These are phyloP conservation scores for Caenorhabditis sp. DNA, from an alignment of 2,888 invertebrate species.

Conservation along the genomic window DNA sequence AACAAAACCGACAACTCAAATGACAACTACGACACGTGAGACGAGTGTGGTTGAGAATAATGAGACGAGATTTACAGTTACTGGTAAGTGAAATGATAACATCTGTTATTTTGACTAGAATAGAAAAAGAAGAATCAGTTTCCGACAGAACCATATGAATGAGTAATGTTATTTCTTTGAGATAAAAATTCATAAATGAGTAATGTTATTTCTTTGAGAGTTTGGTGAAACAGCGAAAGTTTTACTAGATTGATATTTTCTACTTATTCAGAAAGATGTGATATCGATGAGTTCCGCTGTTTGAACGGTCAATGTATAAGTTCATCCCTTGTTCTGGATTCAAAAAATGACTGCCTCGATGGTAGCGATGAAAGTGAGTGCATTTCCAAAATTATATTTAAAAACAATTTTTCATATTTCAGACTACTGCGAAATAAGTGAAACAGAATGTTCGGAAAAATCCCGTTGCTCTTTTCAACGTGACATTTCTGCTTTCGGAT, in stretches of 20 bases:
- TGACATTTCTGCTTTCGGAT: constrained; percentile 52
- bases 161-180: too few species aligned
- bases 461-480: constrained; percentile 52
- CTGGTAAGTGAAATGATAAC: not conserved
- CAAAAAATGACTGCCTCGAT: constrained; percentile 54
- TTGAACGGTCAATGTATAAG: constrained; percentile 51
- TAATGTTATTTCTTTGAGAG: not conserved
- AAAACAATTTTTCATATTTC: too few species aligned
- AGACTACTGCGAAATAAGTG: constrained; percentile 43
- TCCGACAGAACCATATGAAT: too few species aligned
- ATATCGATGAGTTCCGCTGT: constrained; percentile 53
- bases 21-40: constrained; percentile 12
- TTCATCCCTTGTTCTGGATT: constrained; percentile 48
- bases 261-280: constrained; percentile 41
- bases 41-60: constrained; percentile 10
- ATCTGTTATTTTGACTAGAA: too few species aligned
- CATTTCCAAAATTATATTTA: too few species aligned
- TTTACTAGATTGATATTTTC: too few species aligned
- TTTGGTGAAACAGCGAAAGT: not conserved
- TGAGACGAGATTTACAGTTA: constrained; percentile 11
- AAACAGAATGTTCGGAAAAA: constrained; percentile 34
- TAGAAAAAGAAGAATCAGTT: too few species aligned
- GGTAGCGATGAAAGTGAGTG: constrained; percentile 46
- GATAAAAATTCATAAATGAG: too few species aligned
- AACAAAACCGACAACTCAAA: constrained; percentile 3